Evolutionary conservation across 1,140 invertebrate species (phyloP), one percentile per base, ranked within the genome.

Genomic region (Piezodorus guildinii): DNA sequence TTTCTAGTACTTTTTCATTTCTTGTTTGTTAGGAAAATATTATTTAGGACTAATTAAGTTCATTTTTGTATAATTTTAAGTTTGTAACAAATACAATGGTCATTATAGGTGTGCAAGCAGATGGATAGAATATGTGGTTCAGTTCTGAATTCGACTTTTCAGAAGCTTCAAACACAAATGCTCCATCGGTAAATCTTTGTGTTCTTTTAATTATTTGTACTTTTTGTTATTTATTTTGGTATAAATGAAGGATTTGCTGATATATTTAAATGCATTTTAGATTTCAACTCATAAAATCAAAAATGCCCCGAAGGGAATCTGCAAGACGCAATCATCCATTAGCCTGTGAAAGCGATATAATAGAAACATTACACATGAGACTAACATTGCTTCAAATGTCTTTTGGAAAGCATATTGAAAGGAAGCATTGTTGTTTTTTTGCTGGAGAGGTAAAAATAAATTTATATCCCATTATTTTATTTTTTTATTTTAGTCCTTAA

Each of bases 361-460:
- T 92, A 70, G 90, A 93, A 78, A 92, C 89, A 10, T 75, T 91
- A 58, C 87, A 92, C 70, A 92, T 92, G 90, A 79, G 90, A 62
- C 78, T 93, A 9, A 88, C 87, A 44, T 74, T 93, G 51, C 75
- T 93, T 46, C 89, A 92, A 75, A 92, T 92, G 88, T 87, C 87
- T 21, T 91, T 93, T 78, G 90, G 90, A 12, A 92, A 92, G 74
- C 90, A 93, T 71, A 92, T 93, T 70, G 90, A 92, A 74, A 81
- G 88, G 68, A 90, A 87, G 74, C 87, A 91, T 74, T 90, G 88
- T 71, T 91, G 89, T 74, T 93, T 93, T 73, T 92, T 93, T 74
- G 86, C 90, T 52, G 90, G 90, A 73, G 88, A 90, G 77, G 89
- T 91, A 78, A 9, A 25, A 27, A 49, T 5, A 30, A 3, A 30